Evolutionary conservation across 1,140 invertebrate species (phyloP).

Genomic region (Oreohelix idahoensis): DNA sequence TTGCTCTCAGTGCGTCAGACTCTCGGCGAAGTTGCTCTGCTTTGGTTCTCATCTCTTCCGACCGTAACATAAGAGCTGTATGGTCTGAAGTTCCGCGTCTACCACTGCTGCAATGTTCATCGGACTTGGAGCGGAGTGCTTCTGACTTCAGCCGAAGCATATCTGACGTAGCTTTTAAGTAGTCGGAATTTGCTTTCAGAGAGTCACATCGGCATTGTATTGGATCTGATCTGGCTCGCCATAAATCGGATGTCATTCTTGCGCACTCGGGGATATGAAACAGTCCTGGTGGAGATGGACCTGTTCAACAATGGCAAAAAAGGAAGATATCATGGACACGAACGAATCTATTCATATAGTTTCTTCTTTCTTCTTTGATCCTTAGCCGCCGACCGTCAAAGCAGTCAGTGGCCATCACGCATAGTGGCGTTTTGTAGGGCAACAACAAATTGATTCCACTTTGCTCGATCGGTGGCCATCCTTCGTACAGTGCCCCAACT

Average conservation of each 20-base stretch:
- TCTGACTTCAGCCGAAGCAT: conserved; percentile 36
- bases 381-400: too few species aligned
- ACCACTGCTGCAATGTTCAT: background rate
- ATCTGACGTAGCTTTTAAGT: conserved; percentile 34
- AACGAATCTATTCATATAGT: too few species aligned
- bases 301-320: background rate
- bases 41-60: conserved; percentile 16
- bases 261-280: conserved; percentile 31
- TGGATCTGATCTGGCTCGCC: conserved; percentile 33
- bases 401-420: too few species aligned
- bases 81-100: background rate
- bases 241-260: conserved; percentile 17
- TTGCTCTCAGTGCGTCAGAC: conserved; percentile 18
- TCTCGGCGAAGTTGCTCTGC: conserved; percentile 32
- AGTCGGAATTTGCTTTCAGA: conserved; percentile 35
- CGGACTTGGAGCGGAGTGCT: conserved; percentile 30
- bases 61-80: background rate
- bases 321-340: too few species aligned
- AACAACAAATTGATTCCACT: too few species aligned
- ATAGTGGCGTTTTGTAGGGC: too few species aligned
- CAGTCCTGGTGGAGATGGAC: conserved; percentile 24
- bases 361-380: too few species aligned
- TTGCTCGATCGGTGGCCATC: too few species aligned
- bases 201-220: conserved; percentile 39
- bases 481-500: too few species aligned